Percentiles rank a stretch among this genome's conserved stretches.
These are phyloP conservation scores for Chanos chanos DNA, from an alignment of 2,797 vertebrate species.

Conservation along the genomic window DNA sequence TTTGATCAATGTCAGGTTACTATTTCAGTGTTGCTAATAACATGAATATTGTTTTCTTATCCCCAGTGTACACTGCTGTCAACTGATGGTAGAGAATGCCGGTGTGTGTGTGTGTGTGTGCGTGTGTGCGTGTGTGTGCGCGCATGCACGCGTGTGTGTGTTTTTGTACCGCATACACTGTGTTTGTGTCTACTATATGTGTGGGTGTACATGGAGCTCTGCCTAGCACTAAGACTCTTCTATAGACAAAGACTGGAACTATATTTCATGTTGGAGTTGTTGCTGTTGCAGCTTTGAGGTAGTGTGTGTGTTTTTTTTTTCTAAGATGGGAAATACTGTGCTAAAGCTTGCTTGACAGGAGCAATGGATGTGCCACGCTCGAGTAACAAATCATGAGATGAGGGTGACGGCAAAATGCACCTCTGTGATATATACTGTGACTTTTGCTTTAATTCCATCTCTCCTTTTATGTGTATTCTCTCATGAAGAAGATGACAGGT, in stretches of 20 bases:
- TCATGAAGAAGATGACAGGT: neutral
- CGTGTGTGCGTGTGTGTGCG: neutral
- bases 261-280: neutral
- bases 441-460: slow-evolving; percentile 14
- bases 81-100: neutral
- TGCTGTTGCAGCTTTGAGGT: neutral
- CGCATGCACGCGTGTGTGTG: neutral
- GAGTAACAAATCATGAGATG: slow-evolving; percentile 64
- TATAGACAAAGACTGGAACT: neutral
- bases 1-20: slow-evolving; percentile 7
- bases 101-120: slow-evolving; percentile 7
- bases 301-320: slow-evolving; percentile 27
- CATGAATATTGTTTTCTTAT: neutral
- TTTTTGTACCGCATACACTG: neutral
- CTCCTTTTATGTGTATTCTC: neutral
- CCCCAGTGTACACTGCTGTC: neutral
- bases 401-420: slow-evolving; percentile 50
- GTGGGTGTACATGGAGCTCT: neutral
- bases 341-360: slow-evolving; percentile 61
- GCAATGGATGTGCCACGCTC: slow-evolving; percentile 56
- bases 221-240: neutral
- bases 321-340: slow-evolving; percentile 59
- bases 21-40: neutral
- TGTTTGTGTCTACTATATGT: neutral
- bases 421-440: slow-evolving; percentile 57